phyloP scores from a whole-genome alignment of 2,888 invertebrate species.

The Epinotia bilunana region DNA sequence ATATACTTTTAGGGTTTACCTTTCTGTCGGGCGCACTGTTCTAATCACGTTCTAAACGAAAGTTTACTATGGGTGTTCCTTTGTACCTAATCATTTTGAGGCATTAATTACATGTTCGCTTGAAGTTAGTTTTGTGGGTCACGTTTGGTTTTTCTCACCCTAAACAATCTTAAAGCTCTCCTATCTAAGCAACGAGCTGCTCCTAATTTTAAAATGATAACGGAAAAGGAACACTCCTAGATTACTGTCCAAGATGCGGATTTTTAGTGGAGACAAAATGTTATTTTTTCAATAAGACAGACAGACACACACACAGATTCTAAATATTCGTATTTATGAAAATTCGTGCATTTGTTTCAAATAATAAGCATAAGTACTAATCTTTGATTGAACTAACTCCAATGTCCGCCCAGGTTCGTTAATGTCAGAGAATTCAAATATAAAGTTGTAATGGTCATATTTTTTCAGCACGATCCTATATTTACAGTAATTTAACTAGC shows the following conservation, averaged over 20 bases:
- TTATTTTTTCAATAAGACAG: neutral
- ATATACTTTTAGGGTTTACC: constrained; percentile 73
- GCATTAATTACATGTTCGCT: neutral
- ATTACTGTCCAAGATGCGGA: neutral
- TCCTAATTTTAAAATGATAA: neutral
- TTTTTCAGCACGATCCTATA: constrained; percentile 16
- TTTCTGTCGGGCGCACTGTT: constrained; percentile 63
- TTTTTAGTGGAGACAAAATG: neutral
- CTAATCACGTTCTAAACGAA: constrained; percentile 12
- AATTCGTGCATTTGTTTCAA: neutral
- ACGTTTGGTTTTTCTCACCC: neutral
- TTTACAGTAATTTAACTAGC: constrained; percentile 22
- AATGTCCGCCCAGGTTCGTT: constrained; percentile 19
- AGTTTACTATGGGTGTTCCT: constrained; percentile 4
- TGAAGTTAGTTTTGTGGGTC: neutral
- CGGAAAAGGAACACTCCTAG: neutral
- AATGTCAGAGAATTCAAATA: neutral
- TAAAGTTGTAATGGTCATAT: constrained; percentile 8
- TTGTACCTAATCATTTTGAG: neutral
- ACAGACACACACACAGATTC: neutral
- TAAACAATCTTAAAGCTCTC: neutral
- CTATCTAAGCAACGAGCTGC: neutral
- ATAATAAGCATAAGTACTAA: constrained; percentile 13
- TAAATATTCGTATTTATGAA: neutral
- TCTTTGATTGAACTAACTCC: neutral